Conservation (phyloP, 2,888 invertebrate species). For the Ochropacha duplaris region DNA sequence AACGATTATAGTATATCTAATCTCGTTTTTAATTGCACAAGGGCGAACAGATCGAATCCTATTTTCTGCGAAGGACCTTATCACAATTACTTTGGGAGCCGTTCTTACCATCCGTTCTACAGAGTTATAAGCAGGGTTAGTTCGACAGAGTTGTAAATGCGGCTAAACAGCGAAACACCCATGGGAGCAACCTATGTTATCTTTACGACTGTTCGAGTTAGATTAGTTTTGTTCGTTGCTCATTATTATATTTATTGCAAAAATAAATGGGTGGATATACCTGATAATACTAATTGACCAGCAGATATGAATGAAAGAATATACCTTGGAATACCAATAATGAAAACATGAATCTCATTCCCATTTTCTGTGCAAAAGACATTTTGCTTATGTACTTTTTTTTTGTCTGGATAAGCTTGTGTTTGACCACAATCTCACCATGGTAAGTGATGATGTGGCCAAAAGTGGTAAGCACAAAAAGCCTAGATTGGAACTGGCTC, state of each 20-base stretch:
- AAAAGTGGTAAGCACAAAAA: too few relatives aligned
- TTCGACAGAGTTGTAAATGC: conserved; percentile 58
- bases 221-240: conserved; percentile 72
- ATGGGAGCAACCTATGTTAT: conserved; percentile 62
- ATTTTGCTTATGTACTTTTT: too few relatives aligned
- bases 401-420: too few relatives aligned
- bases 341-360: too few relatives aligned
- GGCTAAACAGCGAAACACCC: conserved; percentile 60
- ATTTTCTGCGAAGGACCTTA: conserved; percentile 30
- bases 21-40: conserved; percentile 36
- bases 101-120: conserved; percentile 20
- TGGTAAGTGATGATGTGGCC: too few relatives aligned
- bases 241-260: conserved; percentile 52
- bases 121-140: conserved; percentile 43
- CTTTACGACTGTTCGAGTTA: conserved; percentile 69
- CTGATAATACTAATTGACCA: background rate
- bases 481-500: too few relatives aligned
- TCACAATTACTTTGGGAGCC: conserved; percentile 22
- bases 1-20: conserved; percentile 23
- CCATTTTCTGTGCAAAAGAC: too few relatives aligned
- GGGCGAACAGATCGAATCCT: conserved; percentile 21
- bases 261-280: background rate
- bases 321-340: too few relatives aligned
- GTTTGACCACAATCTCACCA: too few relatives aligned
- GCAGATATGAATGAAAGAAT: background rate